Conservation (phyloP, 2,888 invertebrate genomes). For the Erebia ligea region DNA sequence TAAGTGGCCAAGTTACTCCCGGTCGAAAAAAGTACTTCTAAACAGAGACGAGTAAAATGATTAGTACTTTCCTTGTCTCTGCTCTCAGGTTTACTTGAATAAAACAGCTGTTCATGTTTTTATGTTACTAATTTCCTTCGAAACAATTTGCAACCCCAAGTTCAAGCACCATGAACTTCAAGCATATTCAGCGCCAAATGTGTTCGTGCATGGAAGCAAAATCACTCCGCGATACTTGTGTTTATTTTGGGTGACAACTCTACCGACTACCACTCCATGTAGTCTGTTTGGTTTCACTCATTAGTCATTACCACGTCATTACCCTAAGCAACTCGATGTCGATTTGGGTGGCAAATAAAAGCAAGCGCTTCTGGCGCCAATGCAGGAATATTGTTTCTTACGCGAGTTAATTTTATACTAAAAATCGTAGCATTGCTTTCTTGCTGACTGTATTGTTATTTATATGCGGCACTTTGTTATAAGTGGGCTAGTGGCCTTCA, state of each 20-base stretch:
- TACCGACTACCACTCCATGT: conserved; percentile 35
- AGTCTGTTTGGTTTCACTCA: conserved; percentile 59
- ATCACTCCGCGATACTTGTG: conserved; percentile 32
- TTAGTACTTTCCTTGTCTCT: too few species aligned
- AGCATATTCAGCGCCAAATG: conserved; percentile 20
- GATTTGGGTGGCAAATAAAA: conserved; percentile 68
- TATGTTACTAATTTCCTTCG: too few species aligned
- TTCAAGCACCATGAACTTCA: neutral
- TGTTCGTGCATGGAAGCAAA: conserved; percentile 25
- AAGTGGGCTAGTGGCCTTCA: neutral
- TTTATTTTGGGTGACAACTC: conserved; percentile 48
- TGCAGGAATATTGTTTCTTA: conserved; percentile 8
- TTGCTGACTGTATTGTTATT: conserved; percentile 1
- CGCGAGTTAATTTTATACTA: conserved; percentile 19
- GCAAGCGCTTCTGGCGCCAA: conserved; percentile 67
- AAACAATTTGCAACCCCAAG: neutral
- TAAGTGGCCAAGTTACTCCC: too few species aligned
- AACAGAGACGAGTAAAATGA: too few species aligned
- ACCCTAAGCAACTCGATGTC: conserved; percentile 55
- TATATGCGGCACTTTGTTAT: conserved; percentile 2
- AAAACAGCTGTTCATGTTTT: too few species aligned
- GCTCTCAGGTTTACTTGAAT: too few species aligned
- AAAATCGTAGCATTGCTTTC: conserved; percentile 8
- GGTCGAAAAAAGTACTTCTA: too few species aligned
- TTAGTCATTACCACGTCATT: conserved; percentile 75